Evolutionary conservation across 2,888 invertebrate species (phyloP).

Genomic region (Trissoscelio sp.): DNA sequence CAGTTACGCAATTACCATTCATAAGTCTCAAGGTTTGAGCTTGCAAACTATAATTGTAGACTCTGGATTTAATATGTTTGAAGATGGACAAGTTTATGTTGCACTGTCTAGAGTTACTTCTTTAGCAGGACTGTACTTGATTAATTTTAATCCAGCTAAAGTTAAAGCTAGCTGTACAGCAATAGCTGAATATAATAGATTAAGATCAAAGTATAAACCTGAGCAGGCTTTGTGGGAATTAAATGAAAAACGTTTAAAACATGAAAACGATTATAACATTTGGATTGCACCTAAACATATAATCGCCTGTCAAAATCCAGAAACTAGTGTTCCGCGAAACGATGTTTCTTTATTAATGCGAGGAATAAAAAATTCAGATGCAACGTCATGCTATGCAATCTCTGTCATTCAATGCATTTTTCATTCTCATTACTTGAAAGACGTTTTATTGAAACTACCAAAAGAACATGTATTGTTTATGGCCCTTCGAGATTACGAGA

Average conservation of each 20-base stretch:
- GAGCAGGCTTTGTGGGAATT: neutral
- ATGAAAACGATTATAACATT: neutral
- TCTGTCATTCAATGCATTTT: conserved; percentile 12
- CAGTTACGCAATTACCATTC: conserved; percentile 23
- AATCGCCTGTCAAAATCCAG: neutral
- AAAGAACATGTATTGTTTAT: conserved; percentile 1
- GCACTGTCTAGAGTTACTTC: conserved; percentile 2
- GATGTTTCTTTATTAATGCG: neutral
- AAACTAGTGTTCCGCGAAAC: neutral
- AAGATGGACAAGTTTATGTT: neutral
- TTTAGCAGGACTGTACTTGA: conserved; percentile 4
- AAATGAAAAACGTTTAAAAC: neutral
- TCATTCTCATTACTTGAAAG: conserved; percentile 8
- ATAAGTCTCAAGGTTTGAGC: conserved; percentile 72
- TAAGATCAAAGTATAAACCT: conserved; percentile 8
- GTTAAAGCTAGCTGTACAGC: neutral
- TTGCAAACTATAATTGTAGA: conserved; percentile 64
- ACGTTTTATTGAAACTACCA: conserved; percentile 1
- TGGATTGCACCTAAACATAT: conserved; percentile 6
- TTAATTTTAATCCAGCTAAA: conserved; percentile 17
- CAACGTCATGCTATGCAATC: conserved; percentile 2
- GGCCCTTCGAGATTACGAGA: conserved; percentile 1
- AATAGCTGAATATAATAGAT: conserved; percentile 24
- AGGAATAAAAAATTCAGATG: conserved; percentile 2
- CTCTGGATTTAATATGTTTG: conserved; percentile 8